phyloP scores from a whole-genome alignment of 2,797 vertebrate species.

The Todus mexicanus region DNA sequence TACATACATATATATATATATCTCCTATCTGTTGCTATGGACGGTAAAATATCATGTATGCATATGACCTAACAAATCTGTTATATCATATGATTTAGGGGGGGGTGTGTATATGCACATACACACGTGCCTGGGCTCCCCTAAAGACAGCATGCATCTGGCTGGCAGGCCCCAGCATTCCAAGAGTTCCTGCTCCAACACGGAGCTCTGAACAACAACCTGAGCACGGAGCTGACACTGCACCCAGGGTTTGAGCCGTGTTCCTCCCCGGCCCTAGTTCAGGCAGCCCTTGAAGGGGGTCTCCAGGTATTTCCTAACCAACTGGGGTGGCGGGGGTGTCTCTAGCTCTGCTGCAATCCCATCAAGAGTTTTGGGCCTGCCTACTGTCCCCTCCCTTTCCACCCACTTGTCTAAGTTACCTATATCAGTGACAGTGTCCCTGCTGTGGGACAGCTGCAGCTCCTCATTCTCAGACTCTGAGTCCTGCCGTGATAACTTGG shows the following conservation, averaged over 20 bases:
- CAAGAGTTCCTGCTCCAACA: constrained; percentile 35
- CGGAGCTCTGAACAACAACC: constrained; percentile 9
- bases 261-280: background rate
- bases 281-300: background rate
- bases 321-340: background rate
- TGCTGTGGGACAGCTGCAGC: constrained; percentile 94
- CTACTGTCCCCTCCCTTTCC: constrained; percentile 75
- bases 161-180: constrained; percentile 44
- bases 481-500: constrained; percentile 97
- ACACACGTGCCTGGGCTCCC: background rate
- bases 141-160: background rate
- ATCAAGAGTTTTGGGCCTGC: constrained; percentile 46
- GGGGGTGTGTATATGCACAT: background rate
- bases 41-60: background rate
- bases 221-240: background rate
- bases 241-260: background rate
- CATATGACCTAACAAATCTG: background rate
- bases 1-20: background rate
- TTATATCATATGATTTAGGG: background rate
- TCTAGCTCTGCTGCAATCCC: constrained; percentile 35
- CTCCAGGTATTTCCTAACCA: background rate
- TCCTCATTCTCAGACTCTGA: constrained; percentile 99
- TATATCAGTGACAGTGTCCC: constrained; percentile 98
- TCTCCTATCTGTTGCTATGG: background rate
- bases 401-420: constrained; percentile 83